Base-by-base conservation (phyloP, 2,113 vertebrate genomes). In the Echinops telfairi region DNA sequence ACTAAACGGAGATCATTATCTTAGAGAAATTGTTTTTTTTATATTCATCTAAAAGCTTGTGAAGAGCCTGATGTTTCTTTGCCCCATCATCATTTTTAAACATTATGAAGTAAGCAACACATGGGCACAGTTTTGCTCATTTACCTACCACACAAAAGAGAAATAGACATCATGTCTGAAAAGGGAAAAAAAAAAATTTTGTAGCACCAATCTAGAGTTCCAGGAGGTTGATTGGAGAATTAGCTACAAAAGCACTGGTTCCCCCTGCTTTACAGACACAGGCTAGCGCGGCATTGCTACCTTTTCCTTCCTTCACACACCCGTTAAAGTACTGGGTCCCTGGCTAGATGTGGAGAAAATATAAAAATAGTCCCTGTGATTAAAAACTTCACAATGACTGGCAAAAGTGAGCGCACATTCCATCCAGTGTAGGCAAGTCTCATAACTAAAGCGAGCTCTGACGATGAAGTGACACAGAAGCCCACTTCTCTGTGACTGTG, bases 1-100 rank as follows among this genome's bases (percentile, higher is more conserved):
- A 91, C 94, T 96, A 93, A 93, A 88, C 47, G 60, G 83, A 94
- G 86, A 96, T 88, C 47, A 78, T 96, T 96, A 96, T 95, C 95
- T 92, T 83, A 29, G 33, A 77, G 87, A 95, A 97, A 96, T 93
- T 90, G 88, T 95, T 93, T 96, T 96, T 83, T 71, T 88, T 75
- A 14, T 90, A 90, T 92, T 94, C 94, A 78, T 92, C 92, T 95
- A 83, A 90, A 90, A 94, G 94, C 29, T 60, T 86, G 71, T 92
- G 83, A 88, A 90, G 93, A 81, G 33, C 83, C 95, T 94, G 68
- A 22, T 88, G 94, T 94, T 88, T 66, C 23, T 66, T 25, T 94
- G 75, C 86, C 82, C 57, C 19, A 64, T 86, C 33, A 70, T 60
- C 70, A 47, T 29, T 95, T 96, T 93, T 81, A 33, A 90, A 93